Evolutionary conservation across 2,888 invertebrate species (phyloP).

Genomic region (Chydorus sphaericus): DNA sequence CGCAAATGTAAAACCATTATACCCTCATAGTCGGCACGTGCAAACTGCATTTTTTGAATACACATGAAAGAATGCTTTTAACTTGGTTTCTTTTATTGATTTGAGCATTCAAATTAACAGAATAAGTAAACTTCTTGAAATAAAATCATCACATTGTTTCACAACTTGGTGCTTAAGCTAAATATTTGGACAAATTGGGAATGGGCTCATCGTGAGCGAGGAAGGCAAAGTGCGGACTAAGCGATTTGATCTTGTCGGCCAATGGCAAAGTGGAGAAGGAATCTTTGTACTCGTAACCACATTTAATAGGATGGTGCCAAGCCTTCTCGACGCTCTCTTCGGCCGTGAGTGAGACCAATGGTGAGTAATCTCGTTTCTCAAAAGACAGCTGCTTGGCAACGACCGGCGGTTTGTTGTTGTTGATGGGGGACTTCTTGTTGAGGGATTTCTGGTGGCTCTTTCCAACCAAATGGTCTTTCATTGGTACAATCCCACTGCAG

Average conservation of each 20-base stretch:
- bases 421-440: not conserved
- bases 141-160: too few relatives aligned
- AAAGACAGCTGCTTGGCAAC: not conserved
- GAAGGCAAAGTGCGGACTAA: not conserved
- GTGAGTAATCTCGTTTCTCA: not conserved
- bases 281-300: not conserved
- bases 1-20: too few relatives aligned
- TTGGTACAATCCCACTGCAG: not conserved
- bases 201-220: not conserved
- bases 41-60: too few relatives aligned
- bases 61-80: too few relatives aligned
- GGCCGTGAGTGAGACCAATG: not conserved
- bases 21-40: too few relatives aligned
- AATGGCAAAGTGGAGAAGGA: not conserved
- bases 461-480: not conserved
- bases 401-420: not conserved
- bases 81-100: too few relatives aligned
- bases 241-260: not conserved
- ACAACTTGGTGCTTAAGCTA: too few relatives aligned
- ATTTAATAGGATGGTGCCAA: not conserved
- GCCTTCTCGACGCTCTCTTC: not conserved
- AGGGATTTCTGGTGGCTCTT: not conserved
- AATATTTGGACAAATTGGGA: not conserved
- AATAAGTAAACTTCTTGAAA: too few relatives aligned
- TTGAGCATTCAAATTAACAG: too few relatives aligned